Base-by-base conservation (phyloP, 2,797 vertebrate species). In the Leptatherina wallacei region DNA sequence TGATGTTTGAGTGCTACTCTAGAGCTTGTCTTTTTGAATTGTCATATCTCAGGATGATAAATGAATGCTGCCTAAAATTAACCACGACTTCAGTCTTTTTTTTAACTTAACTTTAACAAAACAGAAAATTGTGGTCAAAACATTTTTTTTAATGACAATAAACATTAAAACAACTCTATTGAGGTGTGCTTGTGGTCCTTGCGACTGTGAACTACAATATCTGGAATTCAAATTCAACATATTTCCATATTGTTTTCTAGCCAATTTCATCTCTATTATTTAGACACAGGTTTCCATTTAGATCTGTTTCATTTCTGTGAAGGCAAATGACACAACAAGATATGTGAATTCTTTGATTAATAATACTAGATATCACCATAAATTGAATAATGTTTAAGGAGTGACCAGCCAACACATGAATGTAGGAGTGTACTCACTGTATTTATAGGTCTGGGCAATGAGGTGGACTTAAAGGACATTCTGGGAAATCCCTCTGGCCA, bases 401-500 rank as follows among this genome's bases (percentile, higher is more conserved):
- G 30, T 18, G 3, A 18, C 18, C 22, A 61, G 32, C 1, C 9
- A 49, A 7, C 1, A 44, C 1, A 51, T 57, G 22, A 35, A 6
- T 47, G 6, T 16, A 54, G 4, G 40, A 2, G 4, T 62, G 13
- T 77, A 92, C 92, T 93, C 84, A 97, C 96, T 89, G 82, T 89
- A 77, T 89, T 93, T 68, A 88, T 71, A 61, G 92, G 88, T 84
- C 95, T 93, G 65, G 94, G 93, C 55, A 96, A 84, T 66, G 95
- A 95, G 0, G 95, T 91, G 58, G 95, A 93, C 85, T 93, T 95
- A 75, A 92, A 91, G 11, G 90, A 89, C 80, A 86, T 88, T 80
- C 77, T 92, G 0, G 89, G 88, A 73, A 87, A 92, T 33, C 85
- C 83, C 1, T 93, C 87, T 10, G 89, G 81, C 86, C 91, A 92